Conservation (phyloP, 2,888 invertebrate genomes). For the Mythimna loreyi region DNA sequence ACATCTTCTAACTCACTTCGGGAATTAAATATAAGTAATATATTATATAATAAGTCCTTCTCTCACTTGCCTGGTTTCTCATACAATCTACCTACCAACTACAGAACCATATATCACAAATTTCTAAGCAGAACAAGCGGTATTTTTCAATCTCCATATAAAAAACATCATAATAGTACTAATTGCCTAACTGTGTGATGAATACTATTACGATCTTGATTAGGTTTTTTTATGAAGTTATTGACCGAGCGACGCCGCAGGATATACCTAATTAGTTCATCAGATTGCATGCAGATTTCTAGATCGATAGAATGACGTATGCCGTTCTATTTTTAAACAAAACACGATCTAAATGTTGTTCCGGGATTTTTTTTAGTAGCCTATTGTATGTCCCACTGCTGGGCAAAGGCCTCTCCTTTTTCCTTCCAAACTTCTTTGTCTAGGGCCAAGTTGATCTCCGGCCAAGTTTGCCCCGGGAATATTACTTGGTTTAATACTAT, state of each 20-base stretch:
- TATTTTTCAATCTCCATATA: conserved; percentile 34
- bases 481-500: no score
- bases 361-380: no score
- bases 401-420: no score
- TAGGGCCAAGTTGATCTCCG: no score
- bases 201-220: conserved; percentile 52
- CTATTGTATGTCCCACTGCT: no score
- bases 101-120: conserved; percentile 15
- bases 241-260: conserved; percentile 52
- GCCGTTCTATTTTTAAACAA: background rate
- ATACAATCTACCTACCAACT: background rate
- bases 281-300: conserved; percentile 17
- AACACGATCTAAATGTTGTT: no score
- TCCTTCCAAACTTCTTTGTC: no score
- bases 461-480: no score
- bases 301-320: conserved; percentile 6
- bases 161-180: conserved; percentile 31
- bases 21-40: no score
- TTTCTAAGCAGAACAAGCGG: conserved; percentile 25
- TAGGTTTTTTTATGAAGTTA: conserved; percentile 49
- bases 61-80: no score
- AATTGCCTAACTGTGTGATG: conserved; percentile 51
- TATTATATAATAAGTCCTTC: no score
- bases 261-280: conserved; percentile 23
- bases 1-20: no score